phyloP scores from a whole-genome alignment of 35 echinoderm and acorn worm species.

The Eucidaris tribuloides region DNA sequence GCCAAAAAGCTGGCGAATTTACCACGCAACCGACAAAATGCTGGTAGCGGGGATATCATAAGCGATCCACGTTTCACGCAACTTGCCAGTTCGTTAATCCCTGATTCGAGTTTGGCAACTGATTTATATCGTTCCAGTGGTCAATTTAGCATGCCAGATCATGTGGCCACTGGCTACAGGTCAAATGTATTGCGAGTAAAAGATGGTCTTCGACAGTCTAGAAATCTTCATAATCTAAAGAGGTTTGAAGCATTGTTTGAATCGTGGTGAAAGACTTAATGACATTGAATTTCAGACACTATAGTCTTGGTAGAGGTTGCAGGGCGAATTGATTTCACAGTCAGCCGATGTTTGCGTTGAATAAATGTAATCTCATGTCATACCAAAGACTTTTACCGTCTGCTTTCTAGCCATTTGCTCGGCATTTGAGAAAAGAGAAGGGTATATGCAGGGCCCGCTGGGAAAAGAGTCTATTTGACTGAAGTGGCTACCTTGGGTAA shows the following conservation, averaged over 20 bases:
- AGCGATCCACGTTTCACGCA: constrained; percentile 1
- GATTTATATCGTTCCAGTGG: constrained; percentile 1
- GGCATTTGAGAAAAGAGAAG: neutral
- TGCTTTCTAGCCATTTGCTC: neutral
- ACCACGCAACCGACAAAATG: neutral
- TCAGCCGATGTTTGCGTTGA: neutral
- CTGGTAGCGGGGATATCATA: neutral
- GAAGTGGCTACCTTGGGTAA: too few species aligned
- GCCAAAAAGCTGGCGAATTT: neutral
- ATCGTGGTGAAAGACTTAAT: neutral
- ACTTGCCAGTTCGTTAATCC: neutral
- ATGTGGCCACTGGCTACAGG: neutral
- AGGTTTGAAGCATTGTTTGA: constrained; percentile 28
- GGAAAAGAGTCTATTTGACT: too few species aligned
- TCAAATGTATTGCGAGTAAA: neutral
- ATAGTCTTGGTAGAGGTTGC: too few species aligned
- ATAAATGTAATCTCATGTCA: neutral
- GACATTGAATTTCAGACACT: too few species aligned
- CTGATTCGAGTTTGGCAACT: neutral
- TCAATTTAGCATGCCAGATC: constrained; percentile 2
- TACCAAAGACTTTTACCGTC: neutral
- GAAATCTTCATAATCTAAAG: constrained; percentile 1
- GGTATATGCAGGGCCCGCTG: too few species aligned
- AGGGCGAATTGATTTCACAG: too few species aligned
- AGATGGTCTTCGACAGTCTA: constrained; percentile 19